These are phyloP conservation scores for Lepidochitona cinerea DNA, from an alignment of 2,888 invertebrate species.

Conservation along the genomic window DNA sequence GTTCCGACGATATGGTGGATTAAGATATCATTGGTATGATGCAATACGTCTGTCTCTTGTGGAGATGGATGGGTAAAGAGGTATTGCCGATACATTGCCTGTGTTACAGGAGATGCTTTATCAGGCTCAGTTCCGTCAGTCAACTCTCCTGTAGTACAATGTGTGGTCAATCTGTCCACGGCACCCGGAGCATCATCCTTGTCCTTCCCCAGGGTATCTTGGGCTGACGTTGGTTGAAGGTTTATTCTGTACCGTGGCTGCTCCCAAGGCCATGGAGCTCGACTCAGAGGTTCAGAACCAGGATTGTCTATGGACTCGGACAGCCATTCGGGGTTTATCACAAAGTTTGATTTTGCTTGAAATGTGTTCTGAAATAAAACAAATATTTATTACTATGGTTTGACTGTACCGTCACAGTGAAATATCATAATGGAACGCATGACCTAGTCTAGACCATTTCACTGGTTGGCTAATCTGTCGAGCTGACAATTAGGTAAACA, in stretches of 20 bases:
- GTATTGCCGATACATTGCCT: background rate
- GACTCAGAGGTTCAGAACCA: conserved; percentile 42
- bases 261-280: conserved; percentile 60
- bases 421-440: too few species aligned
- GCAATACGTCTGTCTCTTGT: background rate
- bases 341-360: conserved; percentile 47
- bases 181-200: background rate
- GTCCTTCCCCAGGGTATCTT: background rate
- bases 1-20: too few species aligned
- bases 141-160: too few species aligned
- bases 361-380: conserved; percentile 45
- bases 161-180: too few species aligned
- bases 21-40: background rate
- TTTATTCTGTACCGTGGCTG: conserved; percentile 55
- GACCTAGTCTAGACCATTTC: too few species aligned
- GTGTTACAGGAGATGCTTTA: background rate
- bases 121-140: background rate
- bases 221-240: conserved; percentile 26
- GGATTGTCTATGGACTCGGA: conserved; percentile 51
- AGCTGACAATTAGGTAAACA: too few species aligned
- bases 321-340: conserved; percentile 57
- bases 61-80: background rate
- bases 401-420: too few species aligned
- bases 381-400: background rate
- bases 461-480: too few species aligned